These are phyloP conservation scores for Montipora capricornis DNA, from an alignment of 64 coral and sea anemone genomes.

Conservation along the genomic window DNA sequence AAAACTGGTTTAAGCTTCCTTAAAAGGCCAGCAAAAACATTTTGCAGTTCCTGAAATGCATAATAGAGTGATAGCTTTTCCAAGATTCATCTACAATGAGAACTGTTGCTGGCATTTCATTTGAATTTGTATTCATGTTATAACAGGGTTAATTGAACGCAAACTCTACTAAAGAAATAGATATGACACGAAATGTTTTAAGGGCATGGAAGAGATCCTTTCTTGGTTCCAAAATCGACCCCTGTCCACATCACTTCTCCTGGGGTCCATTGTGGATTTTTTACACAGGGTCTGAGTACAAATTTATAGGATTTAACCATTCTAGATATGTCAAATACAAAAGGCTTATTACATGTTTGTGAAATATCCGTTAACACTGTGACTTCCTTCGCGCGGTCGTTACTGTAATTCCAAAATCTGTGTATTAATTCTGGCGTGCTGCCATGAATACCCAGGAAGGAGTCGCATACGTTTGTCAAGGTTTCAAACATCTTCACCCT, in stretches of 20 bases:
- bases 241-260: conserved; percentile 13
- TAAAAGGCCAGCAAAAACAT: too few species aligned
- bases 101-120: too few species aligned
- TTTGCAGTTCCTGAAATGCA: too few species aligned
- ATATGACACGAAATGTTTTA: background rate
- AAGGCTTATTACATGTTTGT: background rate
- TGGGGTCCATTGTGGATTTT: conserved; percentile 36
- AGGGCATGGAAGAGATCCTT: background rate
- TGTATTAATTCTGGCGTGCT: conserved; percentile 17
- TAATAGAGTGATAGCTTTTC: too few species aligned
- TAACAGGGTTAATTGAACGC: too few species aligned
- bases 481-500: background rate
- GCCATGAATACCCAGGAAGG: conserved; percentile 49
- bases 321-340: conserved; percentile 37
- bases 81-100: too few species aligned
- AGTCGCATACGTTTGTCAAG: background rate
- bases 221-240: background rate
- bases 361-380: background rate
- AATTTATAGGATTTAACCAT: conserved; percentile 34
- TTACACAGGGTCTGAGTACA: conserved; percentile 51
- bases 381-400: background rate
- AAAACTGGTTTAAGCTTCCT: too few species aligned
- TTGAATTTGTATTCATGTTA: too few species aligned
- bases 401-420: conserved; percentile 10
- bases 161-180: too few species aligned